Base-by-base conservation (phyloP, 2,888 invertebrate genomes). In the Iselma pallidipennis region DNA sequence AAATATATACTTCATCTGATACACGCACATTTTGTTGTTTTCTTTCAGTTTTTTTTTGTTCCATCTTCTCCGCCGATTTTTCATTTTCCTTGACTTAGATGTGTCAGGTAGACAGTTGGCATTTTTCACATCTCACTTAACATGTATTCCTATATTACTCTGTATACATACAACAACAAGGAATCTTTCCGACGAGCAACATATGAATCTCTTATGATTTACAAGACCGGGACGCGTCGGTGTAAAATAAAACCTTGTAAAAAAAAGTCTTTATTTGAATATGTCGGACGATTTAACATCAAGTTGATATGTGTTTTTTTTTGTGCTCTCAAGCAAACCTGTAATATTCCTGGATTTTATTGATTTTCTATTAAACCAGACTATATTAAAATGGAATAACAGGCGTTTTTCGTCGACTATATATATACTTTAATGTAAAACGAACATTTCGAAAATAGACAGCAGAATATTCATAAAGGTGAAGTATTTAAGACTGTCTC, bases 101-200 rank as follows among this genome's bases (percentile, higher is more conserved):
- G 48, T 59, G 59, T 49, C 55, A 58, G 42, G 19, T 62, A 62
- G 72, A 70, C 71, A 67, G 67, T 66, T 66, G 67, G 66, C 66
- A 69, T 71, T 69, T 69, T 69, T 68, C 71, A 67, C 67, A 69
- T 65, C 69, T 69, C 70, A 71, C 71, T 71, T 72, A 71, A 67
- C 68, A 63, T 68, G 69, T 66, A 66, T 70, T 71, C 62, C 65
- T 59, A 51, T 23, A 67, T 70, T 70, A 66, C 12, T 4, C 6
- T 37, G n/a, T n/a, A n/a, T n/a, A n/a, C n/a, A n/a, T 66, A 67
- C 62, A 55, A 57, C 48, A 31, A 33, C 26, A 52, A 49, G 16
- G 63, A 63, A 65, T 63, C 63, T n/a, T n/a, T 60, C 62, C 50
- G 37, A 61, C 57, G 55, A 33, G 14, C 57, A 62, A 62, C 63